Evolutionary conservation across 30 jellyfish, hydroid and myxozoan genomes (phyloP).

Genomic region (Turritopsis rubra): DNA sequence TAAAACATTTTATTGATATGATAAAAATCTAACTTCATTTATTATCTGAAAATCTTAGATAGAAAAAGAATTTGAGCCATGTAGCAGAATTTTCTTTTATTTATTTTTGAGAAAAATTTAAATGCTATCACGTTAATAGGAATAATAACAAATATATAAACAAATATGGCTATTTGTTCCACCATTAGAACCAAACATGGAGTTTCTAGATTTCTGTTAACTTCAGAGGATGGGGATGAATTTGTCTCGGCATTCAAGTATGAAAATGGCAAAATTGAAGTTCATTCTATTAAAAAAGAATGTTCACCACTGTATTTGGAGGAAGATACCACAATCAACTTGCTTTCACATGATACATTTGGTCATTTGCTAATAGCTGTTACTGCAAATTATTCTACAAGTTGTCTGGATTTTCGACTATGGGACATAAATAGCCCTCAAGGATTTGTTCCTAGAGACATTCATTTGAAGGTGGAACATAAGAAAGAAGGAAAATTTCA

Average conservation of each 20-base stretch:
- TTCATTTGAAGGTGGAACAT: conserved; percentile 41
- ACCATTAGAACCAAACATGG: conserved; percentile 61
- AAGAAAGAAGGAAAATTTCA: conserved; percentile 65
- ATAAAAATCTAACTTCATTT: too few relatives aligned
- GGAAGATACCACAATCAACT: conserved; percentile 45
- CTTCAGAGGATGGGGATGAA: conserved; percentile 49
- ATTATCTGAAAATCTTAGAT: too few relatives aligned
- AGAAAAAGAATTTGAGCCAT: too few relatives aligned
- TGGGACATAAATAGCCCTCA: conserved; percentile 60
- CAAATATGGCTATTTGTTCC: conserved; percentile 53
- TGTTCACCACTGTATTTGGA: conserved; percentile 77
- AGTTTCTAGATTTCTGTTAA: conserved; percentile 39
- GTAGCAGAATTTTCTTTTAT: too few relatives aligned
- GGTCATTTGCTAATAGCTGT: conserved; percentile 45
- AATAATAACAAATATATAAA: too few relatives aligned
- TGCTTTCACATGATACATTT: conserved; percentile 33
- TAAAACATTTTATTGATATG: too few relatives aligned
- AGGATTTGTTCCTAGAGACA: conserved; percentile 73
- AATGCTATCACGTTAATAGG: not conserved
- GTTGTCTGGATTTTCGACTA: conserved; percentile 29
- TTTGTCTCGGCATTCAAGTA: conserved; percentile 59
- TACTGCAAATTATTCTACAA: conserved; percentile 31
- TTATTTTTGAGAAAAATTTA: too few relatives aligned
- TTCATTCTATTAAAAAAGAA: conserved; percentile 60
- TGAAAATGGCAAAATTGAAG: conserved; percentile 56